These are phyloP conservation scores for Gerosis bhagava DNA, from an alignment of 2,888 invertebrate genomes.

Conservation along the genomic window DNA sequence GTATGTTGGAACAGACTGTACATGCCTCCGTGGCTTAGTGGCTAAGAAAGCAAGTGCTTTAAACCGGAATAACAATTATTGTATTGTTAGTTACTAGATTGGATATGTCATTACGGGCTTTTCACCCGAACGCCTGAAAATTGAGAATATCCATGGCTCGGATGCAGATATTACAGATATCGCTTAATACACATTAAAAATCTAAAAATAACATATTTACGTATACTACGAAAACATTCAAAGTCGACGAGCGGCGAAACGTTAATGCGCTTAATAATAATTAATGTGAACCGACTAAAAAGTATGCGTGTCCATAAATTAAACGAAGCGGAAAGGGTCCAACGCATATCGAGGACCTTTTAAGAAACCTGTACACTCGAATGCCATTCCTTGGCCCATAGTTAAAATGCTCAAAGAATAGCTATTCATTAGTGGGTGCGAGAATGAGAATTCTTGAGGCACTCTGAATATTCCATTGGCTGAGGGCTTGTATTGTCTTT, in stretches of 20 bases:
- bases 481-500: conserved; percentile 76
- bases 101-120: no score
- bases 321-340: conserved; percentile 75
- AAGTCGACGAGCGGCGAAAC: conserved; percentile 58
- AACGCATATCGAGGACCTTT: conserved; percentile 77
- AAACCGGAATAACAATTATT: no score
- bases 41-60: no score
- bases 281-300: conserved; percentile 74
- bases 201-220: conserved; percentile 38
- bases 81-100: no score
- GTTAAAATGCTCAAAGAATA: conserved; percentile 81
- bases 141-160: no score
- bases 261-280: conserved; percentile 64
- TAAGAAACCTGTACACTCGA: conserved; percentile 78
- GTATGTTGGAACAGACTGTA: no score
- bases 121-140: no score
- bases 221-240: no score
- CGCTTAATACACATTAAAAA: no score
- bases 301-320: conserved; percentile 70
- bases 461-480: conserved; percentile 76
- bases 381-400: conserved; percentile 79
- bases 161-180: no score
- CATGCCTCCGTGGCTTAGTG: no score
- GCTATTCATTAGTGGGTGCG: conserved; percentile 82
- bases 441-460: conserved; percentile 79